Evolutionary conservation across 2,888 invertebrate genomes (phyloP).

Genomic region (Noctua comes): DNA sequence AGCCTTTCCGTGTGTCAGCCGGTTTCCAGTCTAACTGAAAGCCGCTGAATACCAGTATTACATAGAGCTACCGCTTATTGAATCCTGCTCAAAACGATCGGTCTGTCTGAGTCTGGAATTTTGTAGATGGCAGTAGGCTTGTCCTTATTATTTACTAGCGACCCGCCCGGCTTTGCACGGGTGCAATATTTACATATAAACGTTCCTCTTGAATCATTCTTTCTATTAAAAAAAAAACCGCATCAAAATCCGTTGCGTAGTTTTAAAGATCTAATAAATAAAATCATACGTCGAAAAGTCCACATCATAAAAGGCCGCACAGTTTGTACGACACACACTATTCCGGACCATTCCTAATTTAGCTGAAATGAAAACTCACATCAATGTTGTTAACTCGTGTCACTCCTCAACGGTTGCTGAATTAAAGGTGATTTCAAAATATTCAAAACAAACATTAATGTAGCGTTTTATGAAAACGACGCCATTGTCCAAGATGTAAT

Average conservation of each 20-base stretch:
- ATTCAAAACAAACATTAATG: not conserved
- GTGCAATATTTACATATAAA: too few relatives aligned
- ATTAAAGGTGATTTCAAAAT: not conserved
- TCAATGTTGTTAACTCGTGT: not conserved
- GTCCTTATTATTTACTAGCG: not conserved
- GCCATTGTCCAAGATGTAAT: conserved; percentile 4
- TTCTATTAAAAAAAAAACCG: too few relatives aligned
- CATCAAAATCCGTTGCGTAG: too few relatives aligned
- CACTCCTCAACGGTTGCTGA: not conserved
- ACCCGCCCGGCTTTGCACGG: too few relatives aligned
- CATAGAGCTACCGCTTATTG: not conserved
- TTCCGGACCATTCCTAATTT: not conserved
- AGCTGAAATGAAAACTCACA: not conserved
- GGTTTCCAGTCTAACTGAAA: not conserved
- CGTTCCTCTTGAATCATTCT: too few relatives aligned
- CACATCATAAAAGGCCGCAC: not conserved
- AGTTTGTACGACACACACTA: not conserved
- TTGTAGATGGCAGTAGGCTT: not conserved
- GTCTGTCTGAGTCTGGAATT: not conserved
- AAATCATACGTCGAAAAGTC: not conserved
- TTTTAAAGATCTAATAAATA: not conserved
- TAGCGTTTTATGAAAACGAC: too few relatives aligned
- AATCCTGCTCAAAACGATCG: not conserved
- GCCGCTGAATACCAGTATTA: not conserved
- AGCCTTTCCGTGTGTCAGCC: not conserved